Percentiles rank a stretch among this genome's conserved stretches.
These are phyloP conservation scores for Tympanoctomys barrerae DNA, from an alignment of 2,797 vertebrate species.

Conservation along the genomic window DNA sequence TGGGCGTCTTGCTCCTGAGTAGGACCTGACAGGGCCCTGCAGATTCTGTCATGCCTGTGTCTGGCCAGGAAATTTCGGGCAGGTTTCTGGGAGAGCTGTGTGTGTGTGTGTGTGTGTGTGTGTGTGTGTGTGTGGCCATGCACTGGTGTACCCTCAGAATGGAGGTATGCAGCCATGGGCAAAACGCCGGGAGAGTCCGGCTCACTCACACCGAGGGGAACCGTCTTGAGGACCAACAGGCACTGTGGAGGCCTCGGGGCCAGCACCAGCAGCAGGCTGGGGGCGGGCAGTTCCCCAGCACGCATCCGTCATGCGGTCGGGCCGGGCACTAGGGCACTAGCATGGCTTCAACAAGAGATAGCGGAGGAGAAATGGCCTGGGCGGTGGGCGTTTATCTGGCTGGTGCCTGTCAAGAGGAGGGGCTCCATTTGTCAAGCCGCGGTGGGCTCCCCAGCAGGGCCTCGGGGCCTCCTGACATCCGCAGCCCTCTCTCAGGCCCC, in stretches of 20 bases:
- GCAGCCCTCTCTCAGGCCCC: accelerated
- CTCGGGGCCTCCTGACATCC: not conserved
- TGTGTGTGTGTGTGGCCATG: accelerated
- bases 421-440: not conserved
- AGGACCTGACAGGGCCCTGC: not conserved
- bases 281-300: not conserved
- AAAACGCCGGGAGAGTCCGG: not conserved
- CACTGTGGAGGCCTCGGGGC: not conserved
- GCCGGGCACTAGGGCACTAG: constrained; percentile 49
- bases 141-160: accelerated
- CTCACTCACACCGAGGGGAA: not conserved
- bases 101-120: not conserved
- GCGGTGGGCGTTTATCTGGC: constrained; percentile 52
- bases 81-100: not conserved
- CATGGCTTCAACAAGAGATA: constrained; percentile 51
- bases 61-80: not conserved
- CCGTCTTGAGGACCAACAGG: not conserved
- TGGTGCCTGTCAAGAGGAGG: not conserved
- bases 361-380: constrained; percentile 49
- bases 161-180: not conserved
- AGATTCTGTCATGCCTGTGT: not conserved
- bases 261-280: accelerated
- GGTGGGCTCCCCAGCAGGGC: not conserved
- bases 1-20: not conserved
- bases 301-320: constrained; percentile 48